phyloP scores from a whole-genome alignment of 2,888 invertebrate species.

The Tetrapedia diversipes region DNA sequence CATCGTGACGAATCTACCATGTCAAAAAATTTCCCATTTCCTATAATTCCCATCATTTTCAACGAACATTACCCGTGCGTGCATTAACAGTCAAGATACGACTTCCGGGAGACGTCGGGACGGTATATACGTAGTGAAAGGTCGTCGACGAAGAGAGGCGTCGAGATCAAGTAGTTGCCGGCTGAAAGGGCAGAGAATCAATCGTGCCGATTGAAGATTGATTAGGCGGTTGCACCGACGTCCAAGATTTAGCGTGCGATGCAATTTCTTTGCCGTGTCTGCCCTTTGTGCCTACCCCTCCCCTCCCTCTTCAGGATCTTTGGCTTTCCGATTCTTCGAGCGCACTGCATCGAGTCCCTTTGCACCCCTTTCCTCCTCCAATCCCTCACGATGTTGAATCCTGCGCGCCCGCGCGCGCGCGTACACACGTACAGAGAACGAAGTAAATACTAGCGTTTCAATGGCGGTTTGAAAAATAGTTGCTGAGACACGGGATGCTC shows the following conservation, averaged over 20 bases:
- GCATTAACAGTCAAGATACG: constrained; percentile 18
- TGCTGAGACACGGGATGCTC: constrained; percentile 27
- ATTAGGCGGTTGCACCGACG: constrained; percentile 66
- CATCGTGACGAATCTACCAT: too few relatives aligned
- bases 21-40: too few relatives aligned
- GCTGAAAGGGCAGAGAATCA: constrained; percentile 60
- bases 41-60: neutral
- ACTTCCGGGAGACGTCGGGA: constrained; percentile 10
- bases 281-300: constrained; percentile 63
- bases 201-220: constrained; percentile 73
- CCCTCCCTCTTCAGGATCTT: constrained; percentile 49
- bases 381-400: constrained; percentile 58
- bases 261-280: constrained; percentile 66
- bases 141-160: constrained; percentile 23
- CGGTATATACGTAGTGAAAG: too few relatives aligned
- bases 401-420: constrained; percentile 9
- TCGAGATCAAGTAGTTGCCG: constrained; percentile 43
- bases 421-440: neutral
- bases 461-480: constrained; percentile 46
- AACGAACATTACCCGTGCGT: constrained; percentile 1
- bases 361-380: constrained; percentile 9
- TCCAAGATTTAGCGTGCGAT: constrained; percentile 64
- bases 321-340: constrained; percentile 50
- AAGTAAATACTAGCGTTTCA: constrained; percentile 42
- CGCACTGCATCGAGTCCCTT: constrained; percentile 39